These are phyloP conservation scores for Sinocyclocheilus grahami DNA, from an alignment of 2,113 vertebrate species.

Conservation along the genomic window DNA sequence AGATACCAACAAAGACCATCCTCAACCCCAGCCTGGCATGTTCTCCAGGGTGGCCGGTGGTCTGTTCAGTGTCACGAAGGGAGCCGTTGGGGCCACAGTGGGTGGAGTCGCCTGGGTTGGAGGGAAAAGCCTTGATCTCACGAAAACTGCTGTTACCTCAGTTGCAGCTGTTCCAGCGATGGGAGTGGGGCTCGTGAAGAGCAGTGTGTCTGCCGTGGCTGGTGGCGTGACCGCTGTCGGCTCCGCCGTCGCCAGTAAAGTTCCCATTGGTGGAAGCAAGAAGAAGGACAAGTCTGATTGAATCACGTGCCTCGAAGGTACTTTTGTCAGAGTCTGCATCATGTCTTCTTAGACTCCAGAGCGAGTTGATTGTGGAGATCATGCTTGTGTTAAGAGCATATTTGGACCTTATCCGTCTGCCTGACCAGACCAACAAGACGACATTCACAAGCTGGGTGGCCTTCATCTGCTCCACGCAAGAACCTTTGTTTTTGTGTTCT, in stretches of 20 bases:
- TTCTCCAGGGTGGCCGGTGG: constrained; percentile 90
- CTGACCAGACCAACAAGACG: constrained; percentile 15
- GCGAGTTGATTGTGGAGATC: constrained; percentile 37
- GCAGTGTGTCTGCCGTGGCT: constrained; percentile 88
- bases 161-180: constrained; percentile 88
- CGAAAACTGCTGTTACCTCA: constrained; percentile 88
- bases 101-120: constrained; percentile 94
- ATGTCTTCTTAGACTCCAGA: constrained; percentile 34
- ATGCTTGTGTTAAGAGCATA: constrained; percentile 30
- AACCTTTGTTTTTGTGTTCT: constrained; percentile 27
- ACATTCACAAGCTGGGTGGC: neutral
- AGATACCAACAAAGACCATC: constrained; percentile 88
- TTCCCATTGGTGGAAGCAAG: constrained; percentile 87
- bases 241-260: constrained; percentile 90
- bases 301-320: constrained; percentile 45
- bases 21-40: constrained; percentile 86
- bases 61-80: constrained; percentile 91
- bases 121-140: constrained; percentile 91
- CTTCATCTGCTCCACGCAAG: constrained; percentile 23
- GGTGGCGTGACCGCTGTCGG: constrained; percentile 89
- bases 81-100: constrained; percentile 91
- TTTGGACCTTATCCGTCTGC: constrained; percentile 28
- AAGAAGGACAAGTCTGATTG: constrained; percentile 98
- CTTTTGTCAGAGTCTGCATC: constrained; percentile 16
- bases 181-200: constrained; percentile 92